Evolutionary conservation across 2,888 invertebrate genomes (phyloP), one percentile per base, ranked within the genome.

Genomic region (Ochropleura leucogaster): DNA sequence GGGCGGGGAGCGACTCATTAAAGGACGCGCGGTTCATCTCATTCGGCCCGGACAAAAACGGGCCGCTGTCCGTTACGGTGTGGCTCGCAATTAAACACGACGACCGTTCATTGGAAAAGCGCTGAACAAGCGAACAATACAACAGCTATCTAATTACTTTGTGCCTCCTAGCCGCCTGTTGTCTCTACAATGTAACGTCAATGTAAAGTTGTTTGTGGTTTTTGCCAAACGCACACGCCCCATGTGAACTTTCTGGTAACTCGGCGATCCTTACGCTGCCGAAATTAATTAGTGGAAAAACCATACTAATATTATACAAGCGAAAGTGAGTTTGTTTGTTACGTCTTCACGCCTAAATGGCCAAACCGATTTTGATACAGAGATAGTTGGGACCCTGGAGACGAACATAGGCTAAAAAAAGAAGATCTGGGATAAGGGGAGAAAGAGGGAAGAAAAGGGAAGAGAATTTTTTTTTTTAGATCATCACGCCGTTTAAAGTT

Each of bases 111-210:
- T 92, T 93, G 94, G 94, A 92, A 94, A 93, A 94, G 92, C 92
- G 93, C 93, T 93, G 94, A 95, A 93, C 94, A 93, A 94, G 93
- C 94, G 92, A 93, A 94, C 94, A 93, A 92, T 91, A 93, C 92
- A 95, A 92, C 92, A 89, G 92, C 92, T 92, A 95, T 94, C 94
- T 95, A 95, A 95, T 95, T 95, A 95, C 93, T 95, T 93, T 92
- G 93, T 91, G 92, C 91, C 91, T 89, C 90, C 90, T 85, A 90
- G 86, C 89, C 84, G 90, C 89, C 89, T 86, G 90, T 89, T 90
- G 90, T 90, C 90, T 90, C 91, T 89, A 91, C 92, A 90, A 89
- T 92, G 93, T 93, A 92, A 91, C 90, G 91, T 92, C 92, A 91
- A 91, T 89, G 89, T 88, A 91, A 93, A 94, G 89, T 94, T 93